phyloP scores from a whole-genome alignment of 1,140 invertebrate genomes.

The Lordiphosa collinella region DNA sequence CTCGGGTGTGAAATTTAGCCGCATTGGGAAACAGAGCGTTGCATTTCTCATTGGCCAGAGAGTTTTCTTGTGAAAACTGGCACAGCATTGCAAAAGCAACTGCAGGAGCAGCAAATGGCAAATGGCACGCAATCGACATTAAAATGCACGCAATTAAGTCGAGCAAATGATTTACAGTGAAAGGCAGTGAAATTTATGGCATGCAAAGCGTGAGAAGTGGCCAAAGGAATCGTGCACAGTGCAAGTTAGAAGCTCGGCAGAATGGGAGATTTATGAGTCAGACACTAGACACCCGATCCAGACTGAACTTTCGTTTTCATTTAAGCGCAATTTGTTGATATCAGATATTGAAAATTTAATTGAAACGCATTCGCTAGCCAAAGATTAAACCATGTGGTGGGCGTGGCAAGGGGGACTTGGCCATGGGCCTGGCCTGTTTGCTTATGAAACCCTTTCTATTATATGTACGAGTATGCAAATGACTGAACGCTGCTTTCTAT shows the following conservation, averaged over 20 bases:
- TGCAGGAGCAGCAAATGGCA: conserved; percentile 36
- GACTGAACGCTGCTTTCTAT: conserved; percentile 54
- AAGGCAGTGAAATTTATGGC: conserved; percentile 72
- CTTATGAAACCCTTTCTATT: conserved; percentile 62
- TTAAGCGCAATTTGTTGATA: neutral
- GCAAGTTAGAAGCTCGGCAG: neutral
- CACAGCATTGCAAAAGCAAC: conserved; percentile 48
- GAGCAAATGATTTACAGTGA: conserved; percentile 70
- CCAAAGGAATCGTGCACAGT: conserved; percentile 9
- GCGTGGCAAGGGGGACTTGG: conserved; percentile 19
- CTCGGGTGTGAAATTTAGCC: conserved; percentile 45
- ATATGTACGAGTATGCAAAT: conserved; percentile 43
- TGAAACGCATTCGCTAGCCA: too few relatives aligned
- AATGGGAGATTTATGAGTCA: neutral
- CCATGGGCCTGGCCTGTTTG: conserved; percentile 3
- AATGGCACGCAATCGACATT: conserved; percentile 64
- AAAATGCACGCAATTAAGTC: conserved; percentile 67
- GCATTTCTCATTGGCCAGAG: conserved; percentile 37
- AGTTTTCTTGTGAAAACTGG: conserved; percentile 59
- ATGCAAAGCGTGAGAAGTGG: conserved; percentile 64
- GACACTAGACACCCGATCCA: neutral
- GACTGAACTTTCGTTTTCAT: conserved; percentile 46
- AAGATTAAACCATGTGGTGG: neutral
- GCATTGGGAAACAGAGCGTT: conserved; percentile 58
- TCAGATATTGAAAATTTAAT: too few relatives aligned